Evolutionary conservation across 2,113 vertebrate species (phyloP), one percentile per base, ranked within the genome.

Genomic region (Asarcornis scutulata): DNA sequence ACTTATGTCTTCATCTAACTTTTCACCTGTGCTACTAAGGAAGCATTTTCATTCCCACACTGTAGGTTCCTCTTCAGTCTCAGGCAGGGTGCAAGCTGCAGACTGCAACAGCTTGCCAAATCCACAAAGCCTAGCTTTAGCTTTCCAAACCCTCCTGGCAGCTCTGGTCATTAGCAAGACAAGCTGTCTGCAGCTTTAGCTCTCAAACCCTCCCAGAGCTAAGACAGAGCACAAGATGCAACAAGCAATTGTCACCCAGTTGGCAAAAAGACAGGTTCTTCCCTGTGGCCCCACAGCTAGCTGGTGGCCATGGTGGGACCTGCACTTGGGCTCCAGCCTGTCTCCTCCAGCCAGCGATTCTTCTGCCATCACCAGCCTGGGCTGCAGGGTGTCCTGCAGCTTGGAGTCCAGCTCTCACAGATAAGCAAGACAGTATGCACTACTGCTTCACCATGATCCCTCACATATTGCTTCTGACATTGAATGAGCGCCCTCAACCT

Each of bases 311-410:
- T 59, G 25, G 9, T 13, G 52, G 72, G 11, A 75, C 15, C 13
- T 66, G 31, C 26, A 6, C 15, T 31, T 0, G 0, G 26, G 32
- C 8, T 75, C 23, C 10, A 9, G 32, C 14, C 52, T 14, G 31
- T 34, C 26, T 88, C 22, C 20, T 76, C 17, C 50, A 86, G 31
- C 32, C 56, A 78, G 13, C 5, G 53, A 46, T 21, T 31, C 42
- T 84, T 17, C 71, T 52, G 29, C 52, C 17, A 22, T 31, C 58
- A 40, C 38, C 8, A 9, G 29, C 31, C 31, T 58, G 48, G 38
- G 5, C 14, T 58, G 26, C 3, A 9, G 46, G 6, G 10, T 67
- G 25, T 9, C 44, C 50, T 44, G 42, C 18, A 1, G 1, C 1
- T 52, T 34, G 36, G 42, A 6, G 11, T 83, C 31, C 36, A 73